A percentile compares a stretch with the other conserved stretches of the same genome.
Evolutionary conservation across 2,113 vertebrate genomes (phyloP).

Genomic region (Ranitomeya imitator): DNA sequence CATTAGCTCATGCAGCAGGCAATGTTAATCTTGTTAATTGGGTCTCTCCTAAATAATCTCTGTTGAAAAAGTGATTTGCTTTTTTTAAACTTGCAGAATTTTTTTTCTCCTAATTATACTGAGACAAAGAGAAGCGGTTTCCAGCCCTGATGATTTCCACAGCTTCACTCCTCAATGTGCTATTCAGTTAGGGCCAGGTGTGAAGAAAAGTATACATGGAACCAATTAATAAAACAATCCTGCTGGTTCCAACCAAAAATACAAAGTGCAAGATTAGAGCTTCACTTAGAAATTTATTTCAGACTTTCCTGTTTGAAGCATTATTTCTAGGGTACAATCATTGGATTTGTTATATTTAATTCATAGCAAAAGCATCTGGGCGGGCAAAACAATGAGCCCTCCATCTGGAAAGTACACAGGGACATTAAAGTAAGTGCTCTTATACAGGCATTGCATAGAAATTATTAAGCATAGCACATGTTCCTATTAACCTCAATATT

Average conservation of each 20-base stretch:
- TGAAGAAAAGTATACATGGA: constrained; percentile 43
- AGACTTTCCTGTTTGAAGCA: constrained; percentile 35
- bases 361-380: constrained; percentile 22
- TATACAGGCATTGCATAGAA: not conserved
- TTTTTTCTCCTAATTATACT: constrained; percentile 40
- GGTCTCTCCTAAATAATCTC: constrained; percentile 37
- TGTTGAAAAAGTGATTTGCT: constrained; percentile 32
- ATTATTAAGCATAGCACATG: not conserved
- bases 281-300: constrained; percentile 23
- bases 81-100: constrained; percentile 35
- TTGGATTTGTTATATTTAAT: constrained; percentile 45
- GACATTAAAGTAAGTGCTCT: not conserved
- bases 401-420: not conserved
- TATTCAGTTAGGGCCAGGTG: constrained; percentile 47
- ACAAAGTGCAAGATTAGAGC: constrained; percentile 37
- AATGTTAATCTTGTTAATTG: constrained; percentile 51
- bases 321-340: constrained; percentile 24
- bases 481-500: no score
- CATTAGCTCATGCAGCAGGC: constrained; percentile 43
- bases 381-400: not conserved
- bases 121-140: constrained; percentile 40
- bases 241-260: constrained; percentile 38
- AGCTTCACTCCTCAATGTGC: constrained; percentile 11
- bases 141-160: constrained; percentile 19
- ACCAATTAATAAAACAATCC: constrained; percentile 49